Base-by-base conservation (phyloP, 1,140 invertebrate genomes). In the Phthorimaea operculella region DNA sequence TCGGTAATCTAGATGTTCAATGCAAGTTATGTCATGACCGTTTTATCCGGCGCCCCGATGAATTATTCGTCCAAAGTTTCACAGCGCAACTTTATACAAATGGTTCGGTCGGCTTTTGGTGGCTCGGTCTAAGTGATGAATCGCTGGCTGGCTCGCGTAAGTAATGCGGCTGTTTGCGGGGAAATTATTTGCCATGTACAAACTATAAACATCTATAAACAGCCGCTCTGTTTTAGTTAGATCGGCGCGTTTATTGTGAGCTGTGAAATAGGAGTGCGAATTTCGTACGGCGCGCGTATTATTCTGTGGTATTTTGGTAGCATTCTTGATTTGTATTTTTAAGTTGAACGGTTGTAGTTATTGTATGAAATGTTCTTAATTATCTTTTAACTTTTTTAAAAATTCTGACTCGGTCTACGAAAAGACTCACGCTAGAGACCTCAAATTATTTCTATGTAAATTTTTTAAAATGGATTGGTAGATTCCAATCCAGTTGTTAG, bases 1-100 rank as follows among this genome's bases (percentile, higher is more conserved):
- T 50, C 1, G 21, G 2, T 18, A 14, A 48, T 4, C 11, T 28
- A 21, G 17, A 21, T 50, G 48, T 28, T 14, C 17, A 16, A 8
- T 10, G 14, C 14, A 18, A 61, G 60, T 64, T 52, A 57, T 61
- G 63, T 64, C 59, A 68, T 62, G 64, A 57, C 63, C 62, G 51
- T 72, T 70, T 66, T 64, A 67, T 68, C 66, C 59, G 60, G 62
- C 60, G 68, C 64, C 53, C 61, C 67, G 64, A 72, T 76, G 74
- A 76, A 79, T 79, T 76, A 79, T 75, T 70, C 66, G 64, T 66
- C 63, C 68, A 60, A 72, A 76, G 63, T 73, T 76, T 63, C 61
- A 60, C 61, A 55, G 66, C 51, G 55, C 63, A 76, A 79, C 68
- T 79, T 75, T 68, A 65, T 74, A 76, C 69, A 74, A 79, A 79